phyloP scores from a whole-genome alignment of 2,113 vertebrate species.

The Phylloscopus whistleri region DNA sequence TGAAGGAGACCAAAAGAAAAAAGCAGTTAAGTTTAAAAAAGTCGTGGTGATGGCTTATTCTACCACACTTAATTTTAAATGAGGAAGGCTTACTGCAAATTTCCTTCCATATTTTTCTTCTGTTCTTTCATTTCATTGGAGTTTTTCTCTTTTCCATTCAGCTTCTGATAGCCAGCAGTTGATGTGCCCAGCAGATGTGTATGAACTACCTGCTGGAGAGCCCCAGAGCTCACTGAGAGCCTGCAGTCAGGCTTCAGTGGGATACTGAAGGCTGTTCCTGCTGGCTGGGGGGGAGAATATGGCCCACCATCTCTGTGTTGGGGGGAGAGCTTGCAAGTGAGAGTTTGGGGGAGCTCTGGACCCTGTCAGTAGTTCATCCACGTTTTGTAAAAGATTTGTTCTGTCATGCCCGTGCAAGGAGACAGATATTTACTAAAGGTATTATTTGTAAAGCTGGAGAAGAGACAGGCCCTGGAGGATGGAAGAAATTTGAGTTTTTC shows the following conservation, averaged over 20 bases:
- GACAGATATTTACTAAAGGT: not conserved
- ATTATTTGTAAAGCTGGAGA: not conserved
- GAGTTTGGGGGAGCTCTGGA: not conserved
- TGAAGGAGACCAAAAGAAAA: not conserved
- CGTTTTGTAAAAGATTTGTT: not conserved
- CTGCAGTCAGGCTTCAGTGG: not conserved
- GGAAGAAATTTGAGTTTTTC: not conserved
- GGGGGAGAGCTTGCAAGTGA: accelerated
- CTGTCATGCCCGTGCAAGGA: not conserved
- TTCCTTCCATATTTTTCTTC: not conserved
- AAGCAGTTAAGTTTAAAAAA: not conserved
- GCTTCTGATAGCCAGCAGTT: not conserved
- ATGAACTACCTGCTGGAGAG: not conserved
- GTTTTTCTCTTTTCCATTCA: not conserved
- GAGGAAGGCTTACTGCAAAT: not conserved
- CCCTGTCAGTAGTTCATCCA: accelerated
- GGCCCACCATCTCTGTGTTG: not conserved
- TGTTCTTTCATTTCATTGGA: not conserved
- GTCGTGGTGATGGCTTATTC: not conserved
- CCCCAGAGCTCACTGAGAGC: not conserved
- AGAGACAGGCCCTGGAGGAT: not conserved
- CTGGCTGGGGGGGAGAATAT: not conserved
- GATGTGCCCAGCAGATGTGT: not conserved
- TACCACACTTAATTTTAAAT: not conserved
- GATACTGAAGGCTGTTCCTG: not conserved